phyloP scores from a whole-genome alignment of 2,113 vertebrate genomes.

The Halcyon malimbica region DNA sequence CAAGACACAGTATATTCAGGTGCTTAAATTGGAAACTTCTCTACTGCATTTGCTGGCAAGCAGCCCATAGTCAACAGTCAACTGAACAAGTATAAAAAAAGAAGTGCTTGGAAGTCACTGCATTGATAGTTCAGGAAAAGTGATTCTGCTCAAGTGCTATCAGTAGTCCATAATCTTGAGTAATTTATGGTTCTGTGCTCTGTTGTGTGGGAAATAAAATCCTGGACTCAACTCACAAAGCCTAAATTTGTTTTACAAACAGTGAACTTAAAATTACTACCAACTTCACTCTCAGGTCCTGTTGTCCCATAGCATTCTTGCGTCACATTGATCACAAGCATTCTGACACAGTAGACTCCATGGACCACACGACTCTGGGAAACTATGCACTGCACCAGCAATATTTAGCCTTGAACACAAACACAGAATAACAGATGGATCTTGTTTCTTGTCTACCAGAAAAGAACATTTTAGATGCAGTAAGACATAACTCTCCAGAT shows the following conservation, averaged over 20 bases:
- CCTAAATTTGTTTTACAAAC: background rate
- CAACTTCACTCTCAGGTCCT: background rate
- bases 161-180: background rate
- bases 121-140: background rate
- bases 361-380: background rate
- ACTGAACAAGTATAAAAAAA: accelerated
- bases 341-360: background rate
- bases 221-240: background rate
- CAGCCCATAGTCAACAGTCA: background rate
- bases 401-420: background rate
- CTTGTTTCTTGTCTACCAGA: background rate
- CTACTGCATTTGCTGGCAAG: background rate
- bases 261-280: background rate
- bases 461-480: background rate
- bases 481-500: background rate
- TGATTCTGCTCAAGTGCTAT: background rate
- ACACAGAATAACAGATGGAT: background rate
- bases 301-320: background rate
- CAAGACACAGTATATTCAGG: background rate
- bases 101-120: background rate
- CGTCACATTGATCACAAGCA: background rate
- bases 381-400: background rate
- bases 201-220: background rate
- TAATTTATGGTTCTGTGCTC: background rate
- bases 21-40: background rate